Evolutionary conservation across 2,113 vertebrate genomes (phyloP), one percentile per base, ranked within the genome.

Genomic region (Epinephelus cyanopodus): DNA sequence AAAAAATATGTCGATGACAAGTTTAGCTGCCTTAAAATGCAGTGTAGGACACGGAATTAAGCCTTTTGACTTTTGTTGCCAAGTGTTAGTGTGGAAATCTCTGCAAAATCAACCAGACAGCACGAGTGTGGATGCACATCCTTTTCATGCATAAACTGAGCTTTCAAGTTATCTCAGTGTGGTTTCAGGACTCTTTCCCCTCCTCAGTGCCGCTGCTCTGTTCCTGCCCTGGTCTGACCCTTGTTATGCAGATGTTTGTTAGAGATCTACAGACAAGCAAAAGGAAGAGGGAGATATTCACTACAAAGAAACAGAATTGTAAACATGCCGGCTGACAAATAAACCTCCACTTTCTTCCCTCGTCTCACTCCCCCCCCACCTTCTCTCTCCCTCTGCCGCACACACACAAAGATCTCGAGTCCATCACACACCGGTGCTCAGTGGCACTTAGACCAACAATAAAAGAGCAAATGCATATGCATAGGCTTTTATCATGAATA

Each of bases 381-480:
- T 47, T 0, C 29, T 63, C 39, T 2, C 33, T 21, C 63, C 1
- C 37, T 42, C 53, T 63, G 15, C 54, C 53, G 12, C 63, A 14
- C 58, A 52, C 42, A 21, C 29, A 60, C 66, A 19, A 62, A 65
- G 67, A 83, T 83, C 60, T 74, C 82, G 60, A 77, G 87, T 78
- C 68, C 86, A 79, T 85, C 85, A 58, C 60, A 79, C 88, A 74
- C 64, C 12, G 42, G 68, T 67, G 80, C 82, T 88, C 83, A 70
- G 85, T 76, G 81, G 79, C 79, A 85, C 83, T 90, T 79, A 81
- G 88, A 76, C 84, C 76, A 82, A 79, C 88, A 93, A 95, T 92
- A 93, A 94, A 94, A 92, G 90, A 87, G 62, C 50, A 86, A 92
- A 92, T 93, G 90, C 94, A 94, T 95, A 95, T 95, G 92, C 90